Conservation (phyloP, 2,888 invertebrate genomes). For the Parnassius orleans region DNA sequence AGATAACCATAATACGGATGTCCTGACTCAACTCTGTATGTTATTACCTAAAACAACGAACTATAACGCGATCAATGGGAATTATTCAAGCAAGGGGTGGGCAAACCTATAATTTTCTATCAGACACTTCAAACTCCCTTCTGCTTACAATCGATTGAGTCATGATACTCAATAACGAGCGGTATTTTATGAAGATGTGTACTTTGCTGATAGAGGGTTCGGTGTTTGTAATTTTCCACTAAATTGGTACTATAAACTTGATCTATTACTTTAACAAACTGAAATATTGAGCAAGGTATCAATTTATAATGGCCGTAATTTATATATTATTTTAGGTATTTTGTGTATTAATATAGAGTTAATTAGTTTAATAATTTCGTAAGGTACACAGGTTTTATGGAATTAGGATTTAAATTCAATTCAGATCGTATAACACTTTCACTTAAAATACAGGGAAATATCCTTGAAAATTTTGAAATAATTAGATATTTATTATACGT, state of each 20-base stretch:
- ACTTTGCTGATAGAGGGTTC: slow-evolving; percentile 57
- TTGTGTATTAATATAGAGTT: no score
- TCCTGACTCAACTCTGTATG: slow-evolving; percentile 8
- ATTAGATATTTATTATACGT: no score
- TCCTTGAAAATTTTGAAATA: no score
- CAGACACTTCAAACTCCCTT: slow-evolving; percentile 62
- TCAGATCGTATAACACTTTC: no score
- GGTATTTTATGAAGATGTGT: slow-evolving; percentile 61
- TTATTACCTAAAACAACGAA: slow-evolving; percentile 25
- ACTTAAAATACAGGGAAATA: no score
- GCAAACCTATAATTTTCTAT: slow-evolving; percentile 63
- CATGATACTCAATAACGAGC: slow-evolving; percentile 64
- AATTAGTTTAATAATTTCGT: no score
- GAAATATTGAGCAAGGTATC: slow-evolving; percentile 8
- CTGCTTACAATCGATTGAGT: slow-evolving; percentile 65
- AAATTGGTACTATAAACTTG: slow-evolving; percentile 40
- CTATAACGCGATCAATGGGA: slow-evolving; percentile 20
- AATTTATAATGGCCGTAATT: slow-evolving; percentile 1
- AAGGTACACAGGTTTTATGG: no score
- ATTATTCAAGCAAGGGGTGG: slow-evolving; percentile 45
- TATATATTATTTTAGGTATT: no score
- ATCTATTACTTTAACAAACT: slow-evolving; percentile 62
- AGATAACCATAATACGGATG: neutral
- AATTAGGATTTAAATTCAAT: no score
- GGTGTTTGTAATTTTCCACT: slow-evolving; percentile 44